These are phyloP conservation scores for Andricus grossulariae DNA, from an alignment of 1,140 invertebrate genomes.

Conservation along the genomic window DNA sequence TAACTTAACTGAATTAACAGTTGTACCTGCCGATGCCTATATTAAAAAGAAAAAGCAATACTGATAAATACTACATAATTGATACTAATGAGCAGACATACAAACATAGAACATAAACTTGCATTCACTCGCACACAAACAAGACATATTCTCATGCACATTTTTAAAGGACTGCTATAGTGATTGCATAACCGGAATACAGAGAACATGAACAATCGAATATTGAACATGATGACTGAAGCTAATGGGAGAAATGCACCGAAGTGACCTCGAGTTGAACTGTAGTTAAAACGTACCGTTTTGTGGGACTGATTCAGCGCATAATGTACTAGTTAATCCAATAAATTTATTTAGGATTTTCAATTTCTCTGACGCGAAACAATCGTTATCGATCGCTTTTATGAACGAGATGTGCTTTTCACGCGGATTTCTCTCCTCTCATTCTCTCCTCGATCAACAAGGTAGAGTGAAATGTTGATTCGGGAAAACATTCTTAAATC, in stretches of 20 bases:
- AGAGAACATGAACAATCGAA: constrained; percentile 24
- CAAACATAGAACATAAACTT: constrained; percentile 41
- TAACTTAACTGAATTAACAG: constrained; percentile 28
- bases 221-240: constrained; percentile 53
- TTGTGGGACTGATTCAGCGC: constrained; percentile 51
- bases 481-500: neutral
- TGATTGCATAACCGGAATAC: constrained; percentile 52
- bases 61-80: constrained; percentile 37
- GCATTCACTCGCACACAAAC: constrained; percentile 46
- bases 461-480: neutral
- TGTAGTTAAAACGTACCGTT: constrained; percentile 51
- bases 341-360: constrained; percentile 63
- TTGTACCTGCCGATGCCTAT: constrained; percentile 54
- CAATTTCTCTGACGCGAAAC: constrained; percentile 55
- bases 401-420: neutral
- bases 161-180: constrained; percentile 32
- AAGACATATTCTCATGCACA: constrained; percentile 47
- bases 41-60: constrained; percentile 43
- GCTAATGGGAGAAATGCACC: constrained; percentile 57
- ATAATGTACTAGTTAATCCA: constrained; percentile 57
- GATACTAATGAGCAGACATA: neutral
- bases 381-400: constrained; percentile 37
- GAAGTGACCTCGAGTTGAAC: constrained; percentile 60
- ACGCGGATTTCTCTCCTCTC: constrained; percentile 22
- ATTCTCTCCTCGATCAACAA: constrained; percentile 28